phyloP scores from a whole-genome alignment of 1,140 invertebrate species.

The Heliconius hermathena region DNA sequence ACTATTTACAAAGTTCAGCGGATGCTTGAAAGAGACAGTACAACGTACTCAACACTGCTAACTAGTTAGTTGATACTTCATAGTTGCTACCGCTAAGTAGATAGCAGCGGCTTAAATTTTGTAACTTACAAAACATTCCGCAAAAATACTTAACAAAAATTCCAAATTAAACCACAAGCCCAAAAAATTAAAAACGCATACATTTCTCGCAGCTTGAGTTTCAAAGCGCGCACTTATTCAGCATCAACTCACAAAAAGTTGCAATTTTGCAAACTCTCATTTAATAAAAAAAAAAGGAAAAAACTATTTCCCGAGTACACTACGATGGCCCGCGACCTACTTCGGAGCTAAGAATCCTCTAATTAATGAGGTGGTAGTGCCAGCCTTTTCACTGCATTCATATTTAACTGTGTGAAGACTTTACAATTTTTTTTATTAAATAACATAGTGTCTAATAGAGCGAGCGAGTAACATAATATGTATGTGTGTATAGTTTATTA shows the following conservation, averaged over 20 bases:
- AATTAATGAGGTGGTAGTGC: slow-evolving; percentile 42
- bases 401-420: not conserved
- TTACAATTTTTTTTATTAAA: not conserved
- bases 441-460: not conserved
- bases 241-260: slow-evolving; percentile 18
- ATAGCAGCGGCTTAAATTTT: not conserved
- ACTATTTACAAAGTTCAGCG: no score
- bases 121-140: not conserved
- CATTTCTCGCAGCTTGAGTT: slow-evolving; percentile 15
- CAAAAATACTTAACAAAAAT: slow-evolving; percentile 14
- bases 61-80: not conserved
- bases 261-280: slow-evolving; percentile 14
- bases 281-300: slow-evolving; percentile 16
- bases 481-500: not conserved
- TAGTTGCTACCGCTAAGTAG: not conserved
- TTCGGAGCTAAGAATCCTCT: slow-evolving; percentile 39
- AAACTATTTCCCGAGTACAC: slow-evolving; percentile 21
- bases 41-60: not conserved
- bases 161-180: slow-evolving; percentile 15
- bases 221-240: slow-evolving; percentile 17
- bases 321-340: slow-evolving; percentile 35
- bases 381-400: slow-evolving; percentile 35
- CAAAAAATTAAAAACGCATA: slow-evolving; percentile 20
- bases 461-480: not conserved
- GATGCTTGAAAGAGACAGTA: no score